Conservation (phyloP, 1,140 invertebrate genomes). For the Drosophila bocki region DNA sequence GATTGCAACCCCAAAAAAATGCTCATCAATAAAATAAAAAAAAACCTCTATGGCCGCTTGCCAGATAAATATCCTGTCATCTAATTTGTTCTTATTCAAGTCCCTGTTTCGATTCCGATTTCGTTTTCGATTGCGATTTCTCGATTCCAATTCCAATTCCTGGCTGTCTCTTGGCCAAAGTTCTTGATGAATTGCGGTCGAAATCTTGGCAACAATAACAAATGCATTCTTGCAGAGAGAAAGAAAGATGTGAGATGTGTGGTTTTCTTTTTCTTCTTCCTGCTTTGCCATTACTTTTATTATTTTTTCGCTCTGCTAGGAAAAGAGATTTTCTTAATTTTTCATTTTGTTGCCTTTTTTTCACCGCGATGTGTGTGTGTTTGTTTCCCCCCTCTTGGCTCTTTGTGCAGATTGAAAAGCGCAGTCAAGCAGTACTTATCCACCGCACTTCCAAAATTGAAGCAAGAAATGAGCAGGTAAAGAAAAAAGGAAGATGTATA, state of each 20-base stretch:
- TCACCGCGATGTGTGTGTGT: not conserved
- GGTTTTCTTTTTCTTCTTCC: constrained; percentile 3
- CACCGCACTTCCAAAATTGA: constrained; percentile 8
- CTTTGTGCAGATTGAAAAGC: constrained; percentile 77
- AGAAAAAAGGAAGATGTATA: not conserved
- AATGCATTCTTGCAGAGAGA: constrained; percentile 24
- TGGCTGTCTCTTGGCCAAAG: constrained; percentile 23
- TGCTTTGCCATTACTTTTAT: constrained; percentile 57
- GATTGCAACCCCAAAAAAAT: constrained; percentile 3
- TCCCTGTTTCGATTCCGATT: constrained; percentile 15
- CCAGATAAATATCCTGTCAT: constrained; percentile 69
- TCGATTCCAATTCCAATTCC: constrained; percentile 1
- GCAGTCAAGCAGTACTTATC: constrained; percentile 67
- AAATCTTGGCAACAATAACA: constrained; percentile 19
- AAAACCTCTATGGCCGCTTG: constrained; percentile 23
- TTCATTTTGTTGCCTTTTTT: constrained; percentile 34
- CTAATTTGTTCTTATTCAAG: constrained; percentile 57
- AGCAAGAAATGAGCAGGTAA: not conserved
- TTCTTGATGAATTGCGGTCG: constrained; percentile 45
- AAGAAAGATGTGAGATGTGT: not conserved
- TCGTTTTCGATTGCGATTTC: not conserved
- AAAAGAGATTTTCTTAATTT: constrained; percentile 67
- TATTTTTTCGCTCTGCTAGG: constrained; percentile 29
- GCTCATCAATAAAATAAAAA: constrained; percentile 26
- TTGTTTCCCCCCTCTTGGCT: constrained; percentile 22